Evolutionary conservation across 2,888 invertebrate species (phyloP), one percentile per base, ranked within the genome.

Genomic region (Calameuta filiformis): DNA sequence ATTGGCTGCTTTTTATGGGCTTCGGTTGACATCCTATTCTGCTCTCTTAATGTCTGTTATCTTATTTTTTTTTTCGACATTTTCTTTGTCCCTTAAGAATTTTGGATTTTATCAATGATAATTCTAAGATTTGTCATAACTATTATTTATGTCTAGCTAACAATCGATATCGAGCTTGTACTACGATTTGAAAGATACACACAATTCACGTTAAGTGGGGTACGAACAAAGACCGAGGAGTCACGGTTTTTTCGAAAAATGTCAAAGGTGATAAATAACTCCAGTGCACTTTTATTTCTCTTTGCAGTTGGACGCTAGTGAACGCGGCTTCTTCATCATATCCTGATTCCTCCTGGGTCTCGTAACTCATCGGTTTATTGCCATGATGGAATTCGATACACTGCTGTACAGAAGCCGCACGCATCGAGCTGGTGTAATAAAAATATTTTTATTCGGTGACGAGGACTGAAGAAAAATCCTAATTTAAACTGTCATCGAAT

Each of bases 361-460:
- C 71, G 71, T 71, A 71, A 71, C 71, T 71, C 71, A 71, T 71
- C 11, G 56, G 56, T 56, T 56, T 23, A 56, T 56, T 56, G 56
- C 56, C 23, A 56, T 23, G 56, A 56, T 23, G 56, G 56, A 56
- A 56, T 56, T 56, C 56, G 9, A 56, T 56, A 56, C 56, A 56
- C 56, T 56, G 9, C 23, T 23, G 40, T 40, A 23, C 56, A 56
- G 56, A 56, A 56, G 56, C 56, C 23, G 56, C 56, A 56, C 56
- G 15, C 23, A 56, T 56, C 56, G 9, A 56, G 0, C 56, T 56
- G 56, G 56, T 2, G 23, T 23, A 56, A 56, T 56, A 56, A 56
- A 56, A 56, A 56, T 23, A 56, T 56, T 56, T 56, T 23, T 40
- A 40, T 40, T 40, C 40, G 40, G 15, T 40, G 15, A 40, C 40